Percentiles rank a stretch among this genome's conserved stretches.
These are phyloP conservation scores for Protosalanx chinensis DNA, from an alignment of 2,797 vertebrate genomes.

Conservation along the genomic window DNA sequence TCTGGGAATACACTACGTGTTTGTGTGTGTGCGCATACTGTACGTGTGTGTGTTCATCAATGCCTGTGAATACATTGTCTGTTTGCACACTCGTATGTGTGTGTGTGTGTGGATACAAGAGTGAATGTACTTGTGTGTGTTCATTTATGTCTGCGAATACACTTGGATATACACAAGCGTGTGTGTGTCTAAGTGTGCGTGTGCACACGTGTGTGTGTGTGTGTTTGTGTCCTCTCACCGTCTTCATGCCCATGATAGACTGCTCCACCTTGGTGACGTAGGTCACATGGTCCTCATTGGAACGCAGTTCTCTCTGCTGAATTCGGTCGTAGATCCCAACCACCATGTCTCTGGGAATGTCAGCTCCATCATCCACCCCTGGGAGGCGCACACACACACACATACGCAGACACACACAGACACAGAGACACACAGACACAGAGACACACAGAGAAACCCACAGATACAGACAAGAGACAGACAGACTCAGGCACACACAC, in stretches of 20 bases:
- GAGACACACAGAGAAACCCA: not conserved
- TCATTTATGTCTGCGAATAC: too few relatives aligned
- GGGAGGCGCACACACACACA: conserved; percentile 6
- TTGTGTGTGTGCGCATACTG: not conserved
- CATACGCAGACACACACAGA: not conserved
- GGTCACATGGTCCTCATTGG: conserved; percentile 98
- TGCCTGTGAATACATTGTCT: too few relatives aligned
- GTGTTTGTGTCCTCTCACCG: conserved; percentile 67
- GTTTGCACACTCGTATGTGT: too few relatives aligned
- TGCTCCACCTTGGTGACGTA: conserved; percentile 98
- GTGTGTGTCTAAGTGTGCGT: not conserved
- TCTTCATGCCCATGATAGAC: conserved; percentile 93
- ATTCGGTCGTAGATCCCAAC: conserved; percentile 97
- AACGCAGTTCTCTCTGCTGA: conserved; percentile 94
- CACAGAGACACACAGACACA: conserved; percentile 8
- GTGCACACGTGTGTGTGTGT: not conserved
- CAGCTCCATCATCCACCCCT: conserved; percentile 97
- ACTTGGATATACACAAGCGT: too few relatives aligned
- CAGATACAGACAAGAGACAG: not conserved
- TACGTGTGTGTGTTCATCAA: conserved; percentile 6
- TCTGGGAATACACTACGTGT: not conserved
- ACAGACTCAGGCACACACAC: conserved; percentile 1
- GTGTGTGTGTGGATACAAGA: too few relatives aligned
- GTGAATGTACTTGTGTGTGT: not conserved
- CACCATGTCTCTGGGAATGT: conserved; percentile 96